Evolutionary conservation across 2,113 vertebrate genomes (phyloP), one percentile per base, ranked within the genome.

Genomic region (Okapia johnstoni): DNA sequence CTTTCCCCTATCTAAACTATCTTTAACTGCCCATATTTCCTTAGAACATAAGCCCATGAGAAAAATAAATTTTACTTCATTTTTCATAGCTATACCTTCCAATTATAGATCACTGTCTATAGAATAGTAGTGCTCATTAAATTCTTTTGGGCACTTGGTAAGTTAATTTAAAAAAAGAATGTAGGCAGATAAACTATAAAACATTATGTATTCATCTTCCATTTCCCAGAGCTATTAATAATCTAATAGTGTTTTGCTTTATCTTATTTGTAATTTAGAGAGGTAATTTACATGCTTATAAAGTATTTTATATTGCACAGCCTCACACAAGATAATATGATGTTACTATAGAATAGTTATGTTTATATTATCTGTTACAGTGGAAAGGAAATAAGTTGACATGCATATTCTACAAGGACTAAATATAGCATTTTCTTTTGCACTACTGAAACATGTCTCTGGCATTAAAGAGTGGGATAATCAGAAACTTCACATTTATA

Each of bases 371-470:
- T 79, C 36, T 86, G 17, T 40, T 80, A 54, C 7, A 85, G 12
- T 66, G 15, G 30, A 85, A 95, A 93, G 13, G 10, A 90, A 91
- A 52, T 89, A 91, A 55, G 14, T 76, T 58, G 30, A 25, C 50
- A 88, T 77, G 6, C 23, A 94, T 95, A 60, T 66, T 95, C 19
- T 50, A 25, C 50, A 92, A 70, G 36, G 48, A 86, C 25, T 93
- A 61, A 92, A 96, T 73, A 96, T 77, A 81, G 28, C 16, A 48
- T 55, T 97, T 88, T 87, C 48, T 79, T 90, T 79, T 50, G 19
- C 2, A 33, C 19, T 90, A 43, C 33, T 61, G 54, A 79, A 87
- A 85, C 58, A 79, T 66, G 0, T 63, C 21, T 48, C 55, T 83
- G 50, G 17, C 23, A 80, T 93, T 88, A 76, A 88, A 85, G 5